A percentile compares a stretch with the other conserved stretches of the same genome.
Conservation (phyloP, 2,797 vertebrate genomes). For the Pantherophis vulpinus region DNA sequence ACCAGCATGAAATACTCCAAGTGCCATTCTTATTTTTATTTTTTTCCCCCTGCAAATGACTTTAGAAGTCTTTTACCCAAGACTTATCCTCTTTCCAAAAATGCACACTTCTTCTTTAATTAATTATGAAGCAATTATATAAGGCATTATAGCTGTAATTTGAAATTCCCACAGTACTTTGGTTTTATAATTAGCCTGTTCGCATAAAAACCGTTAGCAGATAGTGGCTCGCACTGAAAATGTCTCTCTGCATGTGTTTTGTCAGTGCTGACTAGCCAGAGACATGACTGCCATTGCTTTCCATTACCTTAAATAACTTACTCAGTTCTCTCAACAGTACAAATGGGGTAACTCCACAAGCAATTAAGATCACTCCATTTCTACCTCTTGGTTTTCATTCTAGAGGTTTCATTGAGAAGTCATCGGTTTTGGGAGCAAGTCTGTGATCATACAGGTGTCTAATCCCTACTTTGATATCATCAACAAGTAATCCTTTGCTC, state of each 20-base stretch:
- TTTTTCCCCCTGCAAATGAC: not conserved
- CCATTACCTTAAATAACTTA: constrained; percentile 61
- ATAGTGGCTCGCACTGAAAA: constrained; percentile 61
- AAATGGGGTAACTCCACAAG: constrained; percentile 49
- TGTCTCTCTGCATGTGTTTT: constrained; percentile 7
- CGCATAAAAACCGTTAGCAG: constrained; percentile 64
- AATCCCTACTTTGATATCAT: constrained; percentile 33
- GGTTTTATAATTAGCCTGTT: constrained; percentile 74
- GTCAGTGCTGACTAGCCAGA: constrained; percentile 56
- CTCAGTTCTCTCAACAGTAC: constrained; percentile 42
- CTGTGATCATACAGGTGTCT: constrained; percentile 53
- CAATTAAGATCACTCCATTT: constrained; percentile 55
- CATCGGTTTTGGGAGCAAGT: constrained; percentile 57
- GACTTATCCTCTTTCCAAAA: constrained; percentile 34
- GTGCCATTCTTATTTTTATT: constrained; percentile 1
- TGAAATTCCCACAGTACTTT: constrained; percentile 62
- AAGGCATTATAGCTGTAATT: constrained; percentile 46
- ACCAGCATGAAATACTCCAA: not conserved
- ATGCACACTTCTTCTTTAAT: constrained; percentile 49
- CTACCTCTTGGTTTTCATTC: constrained; percentile 43
- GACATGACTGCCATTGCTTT: constrained; percentile 48
- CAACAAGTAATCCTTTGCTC: constrained; percentile 72
- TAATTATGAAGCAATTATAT: constrained; percentile 57
- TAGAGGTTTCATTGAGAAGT: constrained; percentile 46
- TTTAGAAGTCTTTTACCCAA: constrained; percentile 36